phyloP scores from a whole-genome alignment of 2,888 invertebrate species.

The Cabera pusaria region DNA sequence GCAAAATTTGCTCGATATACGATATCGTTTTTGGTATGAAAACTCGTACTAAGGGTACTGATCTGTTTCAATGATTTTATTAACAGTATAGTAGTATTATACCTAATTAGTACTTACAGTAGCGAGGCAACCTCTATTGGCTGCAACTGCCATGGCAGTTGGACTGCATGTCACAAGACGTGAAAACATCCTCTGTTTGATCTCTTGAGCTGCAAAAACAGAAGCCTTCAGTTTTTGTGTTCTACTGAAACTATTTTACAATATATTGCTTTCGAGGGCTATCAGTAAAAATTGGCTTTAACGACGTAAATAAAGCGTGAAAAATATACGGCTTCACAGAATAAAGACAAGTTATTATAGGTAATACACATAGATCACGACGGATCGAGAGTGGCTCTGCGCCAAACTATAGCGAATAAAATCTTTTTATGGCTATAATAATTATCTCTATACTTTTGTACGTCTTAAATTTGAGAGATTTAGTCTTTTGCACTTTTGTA shows the following conservation, averaged over 20 bases:
- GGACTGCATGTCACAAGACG: too few relatives aligned
- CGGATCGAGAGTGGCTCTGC: slow-evolving; percentile 16
- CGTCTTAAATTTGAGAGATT: too few relatives aligned
- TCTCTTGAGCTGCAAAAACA: not conserved
- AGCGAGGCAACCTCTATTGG: too few relatives aligned
- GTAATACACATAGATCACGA: slow-evolving; percentile 25
- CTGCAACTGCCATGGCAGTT: too few relatives aligned
- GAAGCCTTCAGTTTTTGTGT: slow-evolving; percentile 3
- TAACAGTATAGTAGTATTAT: too few relatives aligned
- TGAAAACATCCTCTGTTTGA: not conserved
- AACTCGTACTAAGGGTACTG: too few relatives aligned
- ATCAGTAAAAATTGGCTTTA: slow-evolving; percentile 10
- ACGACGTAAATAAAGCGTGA: slow-evolving; percentile 8
- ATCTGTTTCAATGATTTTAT: too few relatives aligned
- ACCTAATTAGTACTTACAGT: too few relatives aligned
- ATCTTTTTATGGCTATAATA: slow-evolving; percentile 11
- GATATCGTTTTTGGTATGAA: too few relatives aligned
- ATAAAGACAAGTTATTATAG: slow-evolving; percentile 25
- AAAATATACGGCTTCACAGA: slow-evolving; percentile 9
- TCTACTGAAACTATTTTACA: slow-evolving; percentile 5
- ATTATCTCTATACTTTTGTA: too few relatives aligned
- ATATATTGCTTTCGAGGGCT: slow-evolving; percentile 8
- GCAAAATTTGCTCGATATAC: too few relatives aligned
- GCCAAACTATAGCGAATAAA: slow-evolving; percentile 16
- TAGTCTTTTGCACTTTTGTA: too few relatives aligned